A percentile compares a stretch with the other conserved stretches of the same genome.
Evolutionary conservation across 2,113 vertebrate species (phyloP).

Genomic region (Macroglossus sobrinus): DNA sequence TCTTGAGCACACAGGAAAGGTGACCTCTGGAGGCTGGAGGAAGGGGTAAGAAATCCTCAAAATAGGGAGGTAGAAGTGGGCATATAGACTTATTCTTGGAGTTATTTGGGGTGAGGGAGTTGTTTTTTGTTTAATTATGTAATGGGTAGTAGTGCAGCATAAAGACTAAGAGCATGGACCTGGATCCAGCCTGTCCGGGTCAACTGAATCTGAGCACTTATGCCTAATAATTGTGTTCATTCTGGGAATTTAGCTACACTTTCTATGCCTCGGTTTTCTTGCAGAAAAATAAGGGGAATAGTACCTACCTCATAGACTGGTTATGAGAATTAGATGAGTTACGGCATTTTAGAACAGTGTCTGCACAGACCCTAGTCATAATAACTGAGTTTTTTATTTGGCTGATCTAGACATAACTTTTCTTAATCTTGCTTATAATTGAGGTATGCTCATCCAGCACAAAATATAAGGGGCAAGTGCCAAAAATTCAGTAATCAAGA

Average conservation of each 20-base stretch:
- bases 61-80: accelerated
- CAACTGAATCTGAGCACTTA: background rate
- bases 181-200: background rate
- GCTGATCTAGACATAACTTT: background rate
- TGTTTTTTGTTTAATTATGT: background rate
- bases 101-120: accelerated
- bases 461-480: background rate
- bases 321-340: background rate
- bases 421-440: background rate
- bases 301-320: background rate
- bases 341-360: background rate
- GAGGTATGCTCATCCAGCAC: background rate
- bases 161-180: accelerated
- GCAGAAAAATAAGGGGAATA: background rate
- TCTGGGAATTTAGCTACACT: background rate
- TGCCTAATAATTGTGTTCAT: background rate
- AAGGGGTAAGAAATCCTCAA: background rate
- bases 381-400: background rate
- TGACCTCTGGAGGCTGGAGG: background rate
- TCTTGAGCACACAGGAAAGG: background rate
- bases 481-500: background rate
- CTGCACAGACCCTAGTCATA: background rate
- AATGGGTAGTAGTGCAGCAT: background rate
- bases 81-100: background rate
- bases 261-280: background rate